Evolutionary conservation across 1,140 invertebrate genomes (phyloP), one percentile per base, ranked within the genome.

Genomic region (Trachymyrmex septentrionalis): DNA sequence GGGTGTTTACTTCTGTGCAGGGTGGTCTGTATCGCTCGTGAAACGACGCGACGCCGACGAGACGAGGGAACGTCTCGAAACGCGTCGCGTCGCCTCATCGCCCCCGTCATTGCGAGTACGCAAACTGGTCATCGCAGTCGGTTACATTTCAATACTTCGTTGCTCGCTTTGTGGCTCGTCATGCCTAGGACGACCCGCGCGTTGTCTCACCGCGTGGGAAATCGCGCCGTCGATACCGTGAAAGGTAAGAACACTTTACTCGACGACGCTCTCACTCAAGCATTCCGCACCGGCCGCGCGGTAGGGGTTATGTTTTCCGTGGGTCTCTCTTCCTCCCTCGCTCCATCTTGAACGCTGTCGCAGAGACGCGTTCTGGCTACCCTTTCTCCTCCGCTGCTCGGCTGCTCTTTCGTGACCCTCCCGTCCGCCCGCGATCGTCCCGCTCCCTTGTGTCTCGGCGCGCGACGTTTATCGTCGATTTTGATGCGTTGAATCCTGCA

Each of bases 221-320:
- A 73, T 34, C 50, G 16, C 9, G 53, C 48, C 12, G 10, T 19
- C 9, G 86, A 77, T n/a, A 87, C 85, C 73, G 73, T 38, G 21
- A 92, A 77, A 90, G 91, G 91, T 92, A 86, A 59, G 77, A 7
- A 59, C 14, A 10, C 9, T 24, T 38, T 27, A 75, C 2, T 0
- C 48, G 19, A 24, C 0, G 24, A 75, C 19, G 85, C 9, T 89
- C 90, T 91, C 73, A 82, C 76, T 88, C 38, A 87, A 21, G 71
- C 48, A 80, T 87, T 86, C 38, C 1, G 12, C 59, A 2, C 2
- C 55, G 21, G 59, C 1, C 80, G 3, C 27, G 19, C 61, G 6
- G 5, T 61, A 89, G 30, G 30, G 90, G 90, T 90, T 91, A 91
- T 90, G 86, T 92, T 92, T 90, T 90, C 64, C 30, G 1, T 75